Conservation (phyloP, 2,113 vertebrate genomes). For the Heterotilapia buettikoferi region DNA sequence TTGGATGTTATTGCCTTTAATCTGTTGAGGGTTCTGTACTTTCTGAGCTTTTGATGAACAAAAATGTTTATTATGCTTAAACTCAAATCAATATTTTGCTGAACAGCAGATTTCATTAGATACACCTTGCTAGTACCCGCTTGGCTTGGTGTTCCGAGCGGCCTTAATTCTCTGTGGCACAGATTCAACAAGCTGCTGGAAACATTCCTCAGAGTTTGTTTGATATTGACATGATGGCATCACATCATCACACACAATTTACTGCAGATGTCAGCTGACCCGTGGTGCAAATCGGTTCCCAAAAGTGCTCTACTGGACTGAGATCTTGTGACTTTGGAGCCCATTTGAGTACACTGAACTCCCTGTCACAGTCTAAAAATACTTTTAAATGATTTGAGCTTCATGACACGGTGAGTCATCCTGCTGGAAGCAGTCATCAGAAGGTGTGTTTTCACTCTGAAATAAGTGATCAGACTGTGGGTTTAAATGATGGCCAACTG, state of each 20-base stretch:
- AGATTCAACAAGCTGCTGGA: background rate
- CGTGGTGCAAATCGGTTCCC: background rate
- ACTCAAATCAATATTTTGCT: background rate
- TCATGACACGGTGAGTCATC: background rate
- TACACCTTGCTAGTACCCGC: background rate
- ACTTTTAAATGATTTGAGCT: background rate
- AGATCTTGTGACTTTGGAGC: background rate
- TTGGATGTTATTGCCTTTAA: background rate
- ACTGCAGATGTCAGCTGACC: background rate
- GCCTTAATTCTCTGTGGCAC: background rate
- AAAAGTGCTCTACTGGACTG: background rate
- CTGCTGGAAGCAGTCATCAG: background rate
- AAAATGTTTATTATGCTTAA: background rate
- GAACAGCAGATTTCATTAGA: background rate
- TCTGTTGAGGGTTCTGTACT: background rate
- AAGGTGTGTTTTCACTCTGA: background rate
- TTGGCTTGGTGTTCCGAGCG: fast-evolving
- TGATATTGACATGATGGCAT: background rate
- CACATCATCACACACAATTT: background rate
- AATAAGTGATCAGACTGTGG: background rate
- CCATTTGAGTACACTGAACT: background rate
- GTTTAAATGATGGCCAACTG: background rate
- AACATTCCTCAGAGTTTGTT: background rate
- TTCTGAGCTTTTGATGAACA: background rate
- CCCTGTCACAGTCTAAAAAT: background rate